Evolutionary conservation across 2,113 vertebrate genomes (phyloP), one percentile per base, ranked within the genome.

Genomic region (Platysteira castanea): DNA sequence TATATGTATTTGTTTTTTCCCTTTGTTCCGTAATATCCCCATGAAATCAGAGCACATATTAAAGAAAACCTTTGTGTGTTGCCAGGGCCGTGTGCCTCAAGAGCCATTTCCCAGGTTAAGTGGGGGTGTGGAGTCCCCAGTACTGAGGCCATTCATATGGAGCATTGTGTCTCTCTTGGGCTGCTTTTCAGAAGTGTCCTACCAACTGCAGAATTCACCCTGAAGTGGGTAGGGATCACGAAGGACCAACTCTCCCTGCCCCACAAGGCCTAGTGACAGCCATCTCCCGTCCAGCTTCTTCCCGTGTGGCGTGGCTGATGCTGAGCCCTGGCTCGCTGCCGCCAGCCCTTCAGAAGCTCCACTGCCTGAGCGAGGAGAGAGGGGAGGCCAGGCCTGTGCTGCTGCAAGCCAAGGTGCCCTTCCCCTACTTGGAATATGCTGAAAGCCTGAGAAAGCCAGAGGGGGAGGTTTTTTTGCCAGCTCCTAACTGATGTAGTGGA

Each of bases 401-500:
- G 15, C 76, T 90, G 79, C 47, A 19, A 77, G 71, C 47, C 39
- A 83, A 31, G 56, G 37, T 75, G 88, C 88, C 75, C 73, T 94
- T 93, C 39, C 64, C 93, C 68, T 94, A 35, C 68, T 92, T 92
- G 90, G 93, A 95, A 50, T 50, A 19, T 15, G 69, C 90, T 84
- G 91, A 92, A 89, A 97, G 76, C 80, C 87, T 52, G 52, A 60
- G 44, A 68, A 92, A 84, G 87, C 94, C n/a, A 9, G 77, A 93
- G 93, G 93, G 76, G 28, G 81, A 74, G 41, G 31, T 30, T 90
- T 96, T 96, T 92, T 80, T 94, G 90, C 90, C 95, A 93, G 79
- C 35, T 91, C 8, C 71, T 67, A 65, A 33, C 68, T 80, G 83
- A 77, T 77, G 52, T 11, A 70, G 88, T 6, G 41, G 52, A 90